Evolutionary conservation across 1,140 invertebrate genomes (phyloP), one percentile per base, ranked within the genome.

Genomic region (Pseudomyrmex sp.): DNA sequence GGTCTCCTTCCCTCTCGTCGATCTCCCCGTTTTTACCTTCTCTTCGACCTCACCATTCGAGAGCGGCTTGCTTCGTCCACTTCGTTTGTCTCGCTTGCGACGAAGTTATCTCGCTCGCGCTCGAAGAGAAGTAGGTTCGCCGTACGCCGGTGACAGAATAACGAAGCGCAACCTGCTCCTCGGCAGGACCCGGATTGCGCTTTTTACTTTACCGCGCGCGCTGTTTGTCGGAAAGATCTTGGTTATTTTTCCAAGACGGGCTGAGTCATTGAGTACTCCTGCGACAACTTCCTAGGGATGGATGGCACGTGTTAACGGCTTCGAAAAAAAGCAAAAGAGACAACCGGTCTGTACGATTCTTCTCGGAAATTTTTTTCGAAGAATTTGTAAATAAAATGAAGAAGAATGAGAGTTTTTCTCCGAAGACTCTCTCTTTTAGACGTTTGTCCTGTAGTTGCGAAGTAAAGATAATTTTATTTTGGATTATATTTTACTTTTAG

Each of bases 81-180:
- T n/a, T 48, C 18, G 15, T 70, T 26, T 15, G 50, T 58, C 20
- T 69, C 44, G 13, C 9, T 26, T 18, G 35, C 74, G 48, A 66
- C 62, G 74, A 35, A 35, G 48, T 77, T 66, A 56, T 77, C 62
- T 68, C 62, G 48, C 62, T 69, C 15, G 54, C 15, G 54, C 35
- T 18, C 44, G 63, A 15, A 59, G 1, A 15, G 44, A 52, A 79
- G 69, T 63, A 52, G 65, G 52, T 79, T 79, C 65, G 20, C 52
- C 63, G 50, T 50, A 62, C 72, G 3, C 35, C 59, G 48, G 59
- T 79, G 76, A 70, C 66, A 59, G 54, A 20, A 80, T 20, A 80
- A 56, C 54, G 66, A 35, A 23, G 66, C 76, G 46, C 44, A 61
- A 80, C 66, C 48, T 65, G 59, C 62, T 73, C 50, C 70, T 75